phyloP scores from a whole-genome alignment of 1,140 invertebrate genomes.

The Drosophila insularis region DNA sequence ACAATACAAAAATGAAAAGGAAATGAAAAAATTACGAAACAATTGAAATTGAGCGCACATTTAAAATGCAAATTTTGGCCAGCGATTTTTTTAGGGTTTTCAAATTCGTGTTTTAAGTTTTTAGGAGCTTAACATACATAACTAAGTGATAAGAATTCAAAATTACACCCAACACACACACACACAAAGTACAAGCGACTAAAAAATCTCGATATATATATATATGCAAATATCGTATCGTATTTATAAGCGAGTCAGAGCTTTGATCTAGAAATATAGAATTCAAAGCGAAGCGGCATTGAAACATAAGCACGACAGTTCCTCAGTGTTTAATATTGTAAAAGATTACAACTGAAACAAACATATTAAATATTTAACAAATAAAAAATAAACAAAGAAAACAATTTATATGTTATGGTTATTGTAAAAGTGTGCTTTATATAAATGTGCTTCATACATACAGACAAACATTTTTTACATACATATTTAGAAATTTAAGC shows the following conservation, averaged over 20 bases:
- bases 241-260: constrained; percentile 39
- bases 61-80: constrained; percentile 54
- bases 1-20: constrained; percentile 17
- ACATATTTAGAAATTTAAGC: constrained; percentile 40
- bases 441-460: constrained; percentile 78
- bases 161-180: constrained; percentile 41
- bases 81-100: constrained; percentile 72
- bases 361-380: constrained; percentile 56
- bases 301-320: constrained; percentile 77
- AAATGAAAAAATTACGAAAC: constrained; percentile 4
- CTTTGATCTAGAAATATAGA: constrained; percentile 44
- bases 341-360: constrained; percentile 28
- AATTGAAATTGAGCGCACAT: constrained; percentile 41
- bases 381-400: constrained; percentile 21
- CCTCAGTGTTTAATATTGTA: constrained; percentile 79
- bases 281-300: constrained; percentile 61
- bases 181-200: constrained; percentile 17
- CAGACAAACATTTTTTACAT: constrained; percentile 43
- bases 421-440: constrained; percentile 80
- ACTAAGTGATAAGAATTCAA: constrained; percentile 75
- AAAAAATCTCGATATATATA: constrained; percentile 34
- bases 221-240: constrained; percentile 29
- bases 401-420: constrained; percentile 60
- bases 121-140: constrained; percentile 68
- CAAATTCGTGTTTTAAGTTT: constrained; percentile 72